Evolutionary conservation across 2,113 vertebrate species (phyloP).

Genomic region (Antechinus stuartii): DNA sequence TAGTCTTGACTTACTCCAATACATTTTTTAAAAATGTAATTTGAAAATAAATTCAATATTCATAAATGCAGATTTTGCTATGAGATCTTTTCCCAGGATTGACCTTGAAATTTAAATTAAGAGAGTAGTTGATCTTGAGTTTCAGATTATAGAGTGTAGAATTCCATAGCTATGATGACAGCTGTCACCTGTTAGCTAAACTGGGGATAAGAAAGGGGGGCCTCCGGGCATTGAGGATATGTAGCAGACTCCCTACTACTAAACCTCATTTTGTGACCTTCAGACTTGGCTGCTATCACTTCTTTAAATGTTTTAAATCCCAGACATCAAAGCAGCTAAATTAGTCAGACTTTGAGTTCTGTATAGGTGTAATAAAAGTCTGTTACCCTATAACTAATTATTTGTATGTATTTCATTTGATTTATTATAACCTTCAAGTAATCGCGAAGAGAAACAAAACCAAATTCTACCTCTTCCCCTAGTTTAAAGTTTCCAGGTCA

Average conservation of each 20-base stretch:
- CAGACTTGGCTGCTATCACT: background rate
- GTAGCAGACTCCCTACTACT: background rate
- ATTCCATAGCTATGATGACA: background rate
- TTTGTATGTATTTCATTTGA: background rate
- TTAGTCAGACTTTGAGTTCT: background rate
- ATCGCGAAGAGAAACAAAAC: background rate
- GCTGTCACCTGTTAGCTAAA: background rate
- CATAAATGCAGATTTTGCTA: background rate
- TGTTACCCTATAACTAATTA: background rate
- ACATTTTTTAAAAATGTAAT: background rate
- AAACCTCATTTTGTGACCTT: background rate
- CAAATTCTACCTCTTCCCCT: background rate
- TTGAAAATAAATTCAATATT: slow-evolving; percentile 26
- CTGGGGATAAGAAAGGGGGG: background rate
- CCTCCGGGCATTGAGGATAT: background rate
- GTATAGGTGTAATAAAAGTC: background rate
- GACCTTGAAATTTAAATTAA: too few relatives aligned
- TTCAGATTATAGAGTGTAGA: slow-evolving; percentile 26
- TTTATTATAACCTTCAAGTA: background rate
- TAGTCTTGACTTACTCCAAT: background rate
- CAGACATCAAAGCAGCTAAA: background rate
- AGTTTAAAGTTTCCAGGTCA: background rate
- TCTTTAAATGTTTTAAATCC: background rate
- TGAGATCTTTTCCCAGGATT: too few relatives aligned
- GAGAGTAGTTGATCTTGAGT: slow-evolving; percentile 3